Base-by-base conservation (phyloP, 2,888 invertebrate genomes). In the Ptychoptera contaminata region DNA sequence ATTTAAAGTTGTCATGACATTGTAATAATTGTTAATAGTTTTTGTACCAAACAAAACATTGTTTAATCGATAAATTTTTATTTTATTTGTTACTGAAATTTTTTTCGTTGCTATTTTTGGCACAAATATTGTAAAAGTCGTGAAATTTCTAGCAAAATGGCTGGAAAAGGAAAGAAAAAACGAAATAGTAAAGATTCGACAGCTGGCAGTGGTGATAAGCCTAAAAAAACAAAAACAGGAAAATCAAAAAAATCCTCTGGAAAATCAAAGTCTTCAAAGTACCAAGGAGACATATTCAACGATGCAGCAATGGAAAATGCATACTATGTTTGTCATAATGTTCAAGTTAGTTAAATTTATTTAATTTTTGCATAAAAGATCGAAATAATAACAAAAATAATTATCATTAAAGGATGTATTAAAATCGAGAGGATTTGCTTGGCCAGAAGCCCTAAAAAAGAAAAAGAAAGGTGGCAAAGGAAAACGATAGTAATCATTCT, bases 261-360 rank as follows among this genome's bases (percentile, higher is more conserved):
- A 12, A 40, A 43, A 34, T 46, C 72, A 72, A 48, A 76, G 69
- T 58, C 61, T 49, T 74, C 78, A 4, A 73, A 79, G 54, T 80
- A 81, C 54, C 77, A 81, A 32, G 81, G 85, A 44, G 90, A 91
- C 55, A 83, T 91, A 56, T 77, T 91, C 56, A 86, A 85, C 50
- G 86, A 87, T 53, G 80, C 83, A 2, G 91, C 90, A 0, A 91
- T 93, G 87, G 83, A 88, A 51, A 93, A 93, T 58, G 88, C 92
- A 0, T 92, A 93, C 61, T 87, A 86, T 57, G 87, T 85, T 1
- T 92, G 92, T 53, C 93, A 93, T 58, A 91, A 90, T 59, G 82
- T 91, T 1, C 90, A 90, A 63, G 83, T 84, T 57, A 70, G 16
- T 44, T 41, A 37, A 42, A 38, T 31, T 39, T 2, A 14, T 42